phyloP scores from a whole-genome alignment of 2,888 invertebrate genomes.

The Nomada fucata region DNA sequence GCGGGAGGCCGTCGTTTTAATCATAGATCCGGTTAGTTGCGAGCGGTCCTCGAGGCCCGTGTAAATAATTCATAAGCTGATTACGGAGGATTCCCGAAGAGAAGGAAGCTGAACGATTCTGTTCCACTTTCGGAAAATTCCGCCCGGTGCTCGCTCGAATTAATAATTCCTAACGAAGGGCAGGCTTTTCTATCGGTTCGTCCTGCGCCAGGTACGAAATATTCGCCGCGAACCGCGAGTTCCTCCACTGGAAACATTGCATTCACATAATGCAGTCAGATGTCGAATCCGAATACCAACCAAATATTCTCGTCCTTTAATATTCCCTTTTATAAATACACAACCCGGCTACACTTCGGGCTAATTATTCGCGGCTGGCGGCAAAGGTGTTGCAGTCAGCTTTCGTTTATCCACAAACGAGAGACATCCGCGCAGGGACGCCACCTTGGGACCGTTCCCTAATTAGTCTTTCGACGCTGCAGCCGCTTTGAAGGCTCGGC shows the following conservation, averaged over 20 bases:
- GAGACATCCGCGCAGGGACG: background rate
- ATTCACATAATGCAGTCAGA: background rate
- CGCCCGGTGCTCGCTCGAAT: conserved; percentile 20
- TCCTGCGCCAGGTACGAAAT: conserved; percentile 9
- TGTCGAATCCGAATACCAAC: conserved; percentile 21
- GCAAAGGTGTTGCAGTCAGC: conserved; percentile 7
- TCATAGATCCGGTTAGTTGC: conserved; percentile 38
- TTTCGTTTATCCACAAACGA: conserved; percentile 19
- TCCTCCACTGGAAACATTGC: too few relatives aligned
- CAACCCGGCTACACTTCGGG: background rate
- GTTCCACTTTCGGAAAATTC: conserved; percentile 24
- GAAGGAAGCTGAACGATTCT: conserved; percentile 14
- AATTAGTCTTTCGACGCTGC: conserved; percentile 32
- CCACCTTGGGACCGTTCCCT: background rate
- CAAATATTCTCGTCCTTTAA: conserved; percentile 11
- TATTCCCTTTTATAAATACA: background rate
- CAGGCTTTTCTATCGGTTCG: background rate
- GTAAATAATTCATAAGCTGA: conserved; percentile 62
- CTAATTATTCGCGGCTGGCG: conserved; percentile 6
- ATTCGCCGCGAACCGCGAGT: too few relatives aligned
- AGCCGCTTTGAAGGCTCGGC: conserved; percentile 46
- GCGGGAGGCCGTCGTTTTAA: conserved; percentile 20
- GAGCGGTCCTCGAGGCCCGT: background rate
- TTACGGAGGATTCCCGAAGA: conserved; percentile 44
- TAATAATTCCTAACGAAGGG: conserved; percentile 24